A percentile compares a stretch with the other conserved stretches of the same genome.
Conservation (phyloP, 2,113 vertebrate species). For the Apeltes quadracus region DNA sequence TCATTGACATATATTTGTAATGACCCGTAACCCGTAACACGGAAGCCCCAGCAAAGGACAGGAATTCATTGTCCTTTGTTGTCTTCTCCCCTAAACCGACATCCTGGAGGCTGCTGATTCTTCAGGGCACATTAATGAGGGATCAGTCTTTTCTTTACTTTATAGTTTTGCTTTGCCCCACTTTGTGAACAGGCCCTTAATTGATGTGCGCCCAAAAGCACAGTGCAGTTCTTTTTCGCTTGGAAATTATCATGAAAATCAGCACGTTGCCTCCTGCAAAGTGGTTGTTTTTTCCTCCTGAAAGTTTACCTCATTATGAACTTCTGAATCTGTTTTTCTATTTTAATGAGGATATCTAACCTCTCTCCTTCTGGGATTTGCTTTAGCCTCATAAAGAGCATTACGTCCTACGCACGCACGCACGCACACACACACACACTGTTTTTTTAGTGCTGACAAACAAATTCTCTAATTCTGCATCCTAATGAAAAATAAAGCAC, state of each 20-base stretch:
- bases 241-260: constrained; percentile 40
- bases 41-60: background rate
- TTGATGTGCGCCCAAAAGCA: constrained; percentile 32
- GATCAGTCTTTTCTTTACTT: background rate
- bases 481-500: constrained; percentile 31
- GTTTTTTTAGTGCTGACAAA: constrained; percentile 60
- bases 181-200: constrained; percentile 45
- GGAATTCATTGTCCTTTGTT: background rate
- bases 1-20: no score
- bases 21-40: background rate
- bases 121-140: no score
- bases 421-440: constrained; percentile 28
- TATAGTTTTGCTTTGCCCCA: constrained; percentile 29
- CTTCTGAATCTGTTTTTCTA: constrained; percentile 23
- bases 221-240: constrained; percentile 18
- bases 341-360: constrained; percentile 57
- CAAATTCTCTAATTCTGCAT: constrained; percentile 63
- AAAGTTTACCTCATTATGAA: constrained; percentile 53
- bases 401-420: constrained; percentile 26
- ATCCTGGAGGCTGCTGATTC: no score
- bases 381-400: constrained; percentile 46
- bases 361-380: constrained; percentile 40
- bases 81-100: background rate
- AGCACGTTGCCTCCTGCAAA: constrained; percentile 30
- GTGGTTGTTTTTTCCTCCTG: background rate